Percentiles rank a stretch among this genome's conserved stretches.
phyloP scores from a whole-genome alignment of 2,888 invertebrate species.

The Ferdinandea cuprea region DNA sequence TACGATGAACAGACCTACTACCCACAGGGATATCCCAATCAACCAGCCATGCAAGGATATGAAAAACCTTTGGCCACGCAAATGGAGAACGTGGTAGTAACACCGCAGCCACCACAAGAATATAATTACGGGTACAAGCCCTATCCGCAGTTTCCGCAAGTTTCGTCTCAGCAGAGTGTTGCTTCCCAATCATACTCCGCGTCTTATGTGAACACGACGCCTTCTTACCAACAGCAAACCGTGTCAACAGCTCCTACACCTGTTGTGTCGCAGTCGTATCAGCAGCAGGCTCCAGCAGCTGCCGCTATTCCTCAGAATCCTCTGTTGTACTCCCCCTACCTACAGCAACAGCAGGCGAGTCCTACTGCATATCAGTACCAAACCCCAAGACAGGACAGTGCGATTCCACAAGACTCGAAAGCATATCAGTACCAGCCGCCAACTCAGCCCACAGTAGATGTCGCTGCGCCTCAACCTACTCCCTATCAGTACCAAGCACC shows the following conservation, averaged over 20 bases:
- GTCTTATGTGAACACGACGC: slow-evolving; percentile 17
- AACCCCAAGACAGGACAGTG: not conserved
- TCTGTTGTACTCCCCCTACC: slow-evolving; percentile 52
- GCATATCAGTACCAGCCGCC: not conserved
- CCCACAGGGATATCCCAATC: slow-evolving; percentile 44
- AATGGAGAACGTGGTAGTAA: slow-evolving; percentile 77
- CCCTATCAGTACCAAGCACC: not conserved
- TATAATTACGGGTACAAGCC: slow-evolving; percentile 48
- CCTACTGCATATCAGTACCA: slow-evolving; percentile 11
- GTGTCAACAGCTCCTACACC: not conserved
- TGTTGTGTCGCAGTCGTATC: slow-evolving; percentile 40
- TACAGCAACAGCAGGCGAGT: slow-evolving; percentile 43
- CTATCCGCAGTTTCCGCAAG: not conserved
- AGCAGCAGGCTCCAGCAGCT: slow-evolving; percentile 19
- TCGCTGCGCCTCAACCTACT: not conserved
- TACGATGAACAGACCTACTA: slow-evolving; percentile 75
- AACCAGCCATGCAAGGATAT: not conserved
- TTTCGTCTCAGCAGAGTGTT: not conserved
- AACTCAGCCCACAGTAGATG: not conserved
- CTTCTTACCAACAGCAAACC: slow-evolving; percentile 42
- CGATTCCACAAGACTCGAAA: not conserved
- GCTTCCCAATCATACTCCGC: slow-evolving; percentile 6
- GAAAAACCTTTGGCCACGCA: slow-evolving; percentile 75
- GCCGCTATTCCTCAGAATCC: slow-evolving; percentile 42
- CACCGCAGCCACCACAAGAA: slow-evolving; percentile 75